Base-by-base conservation (phyloP, 2,113 vertebrate species). In the Rana temporaria region DNA sequence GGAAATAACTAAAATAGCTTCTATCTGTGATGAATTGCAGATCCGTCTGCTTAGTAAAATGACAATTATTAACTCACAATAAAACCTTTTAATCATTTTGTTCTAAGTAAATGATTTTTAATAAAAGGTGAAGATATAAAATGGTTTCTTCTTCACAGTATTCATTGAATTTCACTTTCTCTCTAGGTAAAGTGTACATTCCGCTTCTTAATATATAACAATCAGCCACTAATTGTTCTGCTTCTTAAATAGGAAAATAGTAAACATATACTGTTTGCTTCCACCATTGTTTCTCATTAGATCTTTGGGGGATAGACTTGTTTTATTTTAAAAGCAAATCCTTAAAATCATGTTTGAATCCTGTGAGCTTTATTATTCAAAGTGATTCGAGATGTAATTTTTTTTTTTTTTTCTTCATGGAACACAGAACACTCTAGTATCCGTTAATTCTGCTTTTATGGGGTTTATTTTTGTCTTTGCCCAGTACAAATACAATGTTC, bases 101-200 rank as follows among this genome's bases (percentile, higher is more conserved):
- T 59, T 68, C 32, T 52, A 38, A 59, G 34, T 30, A 55, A 66
- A 42, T 24, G n/a, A 42, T 76, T 76, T 82, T 82, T 83, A 88
- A 82, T 84, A 30, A 92, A 87, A 90, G 89, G 81, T 80, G 86
- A 64, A 32, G 75, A 78, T 60, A 87, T 86, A 90, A 86, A 74
- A 84, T 81, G 85, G 75, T 89, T 88, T 87, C 86, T 88, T 91
- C 89, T 75, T 90, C 84, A 38, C 85, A 88, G 84, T 92, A 90
- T 91, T 90, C 86, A 89, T 86, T 85, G 86, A 68, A 60, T 66
- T 30, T 30, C 92, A 86, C 86, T 64, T 87, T 73, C 80, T 76
- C 87, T 63, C 79, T 82, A 88, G 78, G 91, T 89, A 89, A 93
- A 89, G 85, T 89, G 67, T 86, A 93, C 91, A 93, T 93, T 93